phyloP scores from a whole-genome alignment of 1,140 invertebrate genomes.

The Cotesia glomerata region DNA sequence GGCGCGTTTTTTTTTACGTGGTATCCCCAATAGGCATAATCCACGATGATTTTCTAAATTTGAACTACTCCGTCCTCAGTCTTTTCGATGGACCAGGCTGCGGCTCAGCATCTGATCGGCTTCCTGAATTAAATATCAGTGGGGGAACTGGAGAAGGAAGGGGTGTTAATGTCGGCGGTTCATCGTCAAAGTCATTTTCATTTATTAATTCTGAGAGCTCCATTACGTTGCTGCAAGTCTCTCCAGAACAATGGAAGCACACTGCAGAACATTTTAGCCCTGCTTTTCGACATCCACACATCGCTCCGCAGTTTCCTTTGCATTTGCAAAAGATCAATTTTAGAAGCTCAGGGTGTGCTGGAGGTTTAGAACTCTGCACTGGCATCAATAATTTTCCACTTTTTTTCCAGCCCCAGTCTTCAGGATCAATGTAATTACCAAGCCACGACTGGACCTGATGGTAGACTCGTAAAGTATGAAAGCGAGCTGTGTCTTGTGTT shows the following conservation, averaged over 20 bases:
- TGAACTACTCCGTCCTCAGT: too few species aligned
- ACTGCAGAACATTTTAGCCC: too few species aligned
- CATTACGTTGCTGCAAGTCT: too few species aligned
- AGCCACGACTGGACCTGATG: conserved; percentile 25
- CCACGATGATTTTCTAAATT: too few species aligned
- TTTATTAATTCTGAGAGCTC: too few species aligned
- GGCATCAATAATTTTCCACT: neutral
- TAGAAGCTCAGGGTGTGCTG: conserved; percentile 20
- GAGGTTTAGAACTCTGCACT: neutral
- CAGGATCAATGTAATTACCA: conserved; percentile 2
- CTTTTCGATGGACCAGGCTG: neutral
- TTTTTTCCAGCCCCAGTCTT: conserved; percentile 31
- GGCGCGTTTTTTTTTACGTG: neutral
- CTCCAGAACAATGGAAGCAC: too few species aligned
- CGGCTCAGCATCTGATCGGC: neutral
- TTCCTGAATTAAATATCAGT: conserved; percentile 21
- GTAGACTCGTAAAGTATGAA: conserved; percentile 14
- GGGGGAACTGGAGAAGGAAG: too few species aligned
- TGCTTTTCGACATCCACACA: too few species aligned
- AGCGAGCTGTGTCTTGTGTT: neutral
- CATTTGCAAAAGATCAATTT: conserved; percentile 20
- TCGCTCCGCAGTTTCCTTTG: too few species aligned
- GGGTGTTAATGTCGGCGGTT: too few species aligned
- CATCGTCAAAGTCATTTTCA: too few species aligned
- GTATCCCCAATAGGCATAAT: neutral